phyloP scores from a whole-genome alignment of 2,797 vertebrate genomes.

The Amazonetta brasiliensis region DNA sequence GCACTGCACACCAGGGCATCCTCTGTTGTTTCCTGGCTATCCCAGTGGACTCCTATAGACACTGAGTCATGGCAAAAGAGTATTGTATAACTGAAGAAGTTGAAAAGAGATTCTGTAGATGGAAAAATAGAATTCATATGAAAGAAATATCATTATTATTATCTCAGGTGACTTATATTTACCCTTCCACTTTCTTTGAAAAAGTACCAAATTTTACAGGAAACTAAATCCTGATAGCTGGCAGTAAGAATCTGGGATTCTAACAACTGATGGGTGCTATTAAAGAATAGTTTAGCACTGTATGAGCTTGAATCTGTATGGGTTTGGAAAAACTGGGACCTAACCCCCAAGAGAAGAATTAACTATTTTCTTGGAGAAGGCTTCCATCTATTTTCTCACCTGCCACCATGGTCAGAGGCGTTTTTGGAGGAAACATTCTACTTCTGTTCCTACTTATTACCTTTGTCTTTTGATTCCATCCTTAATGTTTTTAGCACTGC shows the following conservation, averaged over 20 bases:
- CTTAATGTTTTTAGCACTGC: background rate
- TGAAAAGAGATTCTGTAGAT: background rate
- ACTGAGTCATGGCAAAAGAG: background rate
- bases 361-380: background rate
- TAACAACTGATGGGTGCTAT: background rate
- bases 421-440: background rate
- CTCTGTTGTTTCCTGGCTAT: background rate
- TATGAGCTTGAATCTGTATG: background rate
- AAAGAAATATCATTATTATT: background rate
- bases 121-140: background rate
- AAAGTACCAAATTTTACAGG: background rate
- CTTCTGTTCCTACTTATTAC: background rate
- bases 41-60: background rate
- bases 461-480: background rate
- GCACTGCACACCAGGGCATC: background rate
- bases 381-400: background rate
- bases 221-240: background rate
- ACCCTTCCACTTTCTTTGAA: background rate
- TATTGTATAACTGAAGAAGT: background rate
- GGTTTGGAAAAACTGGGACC: background rate
- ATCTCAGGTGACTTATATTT: background rate
- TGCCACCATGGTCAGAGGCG: background rate
- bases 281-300: background rate
- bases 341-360: background rate
- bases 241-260: background rate